Conservation (phyloP, 2,113 vertebrate genomes). For the Megaleporinus macrocephalus region DNA sequence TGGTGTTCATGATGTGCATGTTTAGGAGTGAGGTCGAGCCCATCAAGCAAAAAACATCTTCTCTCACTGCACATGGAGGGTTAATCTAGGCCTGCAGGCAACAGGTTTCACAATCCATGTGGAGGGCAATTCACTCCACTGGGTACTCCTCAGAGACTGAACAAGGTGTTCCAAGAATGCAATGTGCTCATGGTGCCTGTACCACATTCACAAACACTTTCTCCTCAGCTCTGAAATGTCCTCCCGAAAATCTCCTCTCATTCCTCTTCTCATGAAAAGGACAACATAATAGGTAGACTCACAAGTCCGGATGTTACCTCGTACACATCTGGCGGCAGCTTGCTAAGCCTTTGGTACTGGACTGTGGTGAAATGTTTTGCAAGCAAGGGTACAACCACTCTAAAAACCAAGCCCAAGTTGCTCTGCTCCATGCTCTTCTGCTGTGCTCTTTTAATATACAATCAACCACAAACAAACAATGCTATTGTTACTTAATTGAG, state of each 20-base stretch:
- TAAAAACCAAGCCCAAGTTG: too few species aligned
- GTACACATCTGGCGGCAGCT: too few species aligned
- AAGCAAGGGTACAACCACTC: too few species aligned
- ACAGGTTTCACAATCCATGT: background rate
- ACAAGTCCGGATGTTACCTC: too few species aligned
- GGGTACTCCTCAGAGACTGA: background rate
- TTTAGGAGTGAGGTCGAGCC: background rate
- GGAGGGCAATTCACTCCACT: background rate
- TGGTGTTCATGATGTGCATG: background rate
- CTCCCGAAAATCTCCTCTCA: slow-evolving; percentile 23
- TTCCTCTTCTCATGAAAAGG: slow-evolving; percentile 11
- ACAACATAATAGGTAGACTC: slow-evolving; percentile 22
- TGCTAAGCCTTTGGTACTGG: too few species aligned
- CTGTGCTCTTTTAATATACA: too few species aligned
- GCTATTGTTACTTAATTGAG: too few species aligned
- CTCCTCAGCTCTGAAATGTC: slow-evolving; percentile 2
- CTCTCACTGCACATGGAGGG: background rate
- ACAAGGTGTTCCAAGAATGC: background rate
- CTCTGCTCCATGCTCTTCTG: too few species aligned
- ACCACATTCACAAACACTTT: slow-evolving; percentile 2
- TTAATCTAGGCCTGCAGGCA: slow-evolving; percentile 7
- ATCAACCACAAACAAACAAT: too few species aligned
- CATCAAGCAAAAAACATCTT: background rate
- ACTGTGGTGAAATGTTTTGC: too few species aligned
- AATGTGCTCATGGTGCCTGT: background rate